Base-by-base conservation (phyloP, 2,888 invertebrate species). In the Dicyrtoma fusca region DNA sequence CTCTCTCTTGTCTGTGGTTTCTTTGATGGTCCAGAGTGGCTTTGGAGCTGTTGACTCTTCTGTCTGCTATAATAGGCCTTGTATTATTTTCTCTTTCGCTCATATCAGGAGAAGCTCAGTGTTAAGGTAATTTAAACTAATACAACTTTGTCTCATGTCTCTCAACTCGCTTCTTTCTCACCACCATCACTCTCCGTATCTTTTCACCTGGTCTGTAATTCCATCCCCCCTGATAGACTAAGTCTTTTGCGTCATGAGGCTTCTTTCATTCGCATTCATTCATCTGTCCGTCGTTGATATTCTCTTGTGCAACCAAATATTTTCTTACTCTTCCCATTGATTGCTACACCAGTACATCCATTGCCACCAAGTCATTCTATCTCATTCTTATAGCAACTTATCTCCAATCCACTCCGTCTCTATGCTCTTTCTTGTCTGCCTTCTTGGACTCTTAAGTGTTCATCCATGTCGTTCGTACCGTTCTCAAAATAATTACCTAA, bases 41-140 rank as follows among this genome's bases (percentile, higher is more conserved):
- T 34, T 34, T 34, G 34, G 34, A 34, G 34, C 34, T 34, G 8
- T 72, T 75, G 72, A 74, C 71, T 74, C 75, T 75, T 70, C 63
- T 77, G 75, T 78, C 76, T 62, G 63, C 71, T 63, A 62, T 71
- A 71, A 63, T 71, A 77, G 77, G 77, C 77, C 73, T 76, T 76
- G 75, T 78, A 78, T 77, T 80, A 79, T 79, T 81, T 81, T 80
- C 79, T 81, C 79, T 82, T 81, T 80, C 80, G 79, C 81, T 81
- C 81, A 76, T 81, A 84, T 83, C 82, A 82, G 84, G 82, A 83
- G 84, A 82, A 84, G 83, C 82, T 84, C 84, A 81, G 82, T 84
- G 80, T 81, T 84, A 82, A 84, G 84, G 84, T 84, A 84, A 84
- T 83, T 84, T 83, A 76, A 73, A 73, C 44, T 53, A 63, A 26